Evolutionary conservation across 2,888 invertebrate species (phyloP).

Genomic region (Tipula lateralis): DNA sequence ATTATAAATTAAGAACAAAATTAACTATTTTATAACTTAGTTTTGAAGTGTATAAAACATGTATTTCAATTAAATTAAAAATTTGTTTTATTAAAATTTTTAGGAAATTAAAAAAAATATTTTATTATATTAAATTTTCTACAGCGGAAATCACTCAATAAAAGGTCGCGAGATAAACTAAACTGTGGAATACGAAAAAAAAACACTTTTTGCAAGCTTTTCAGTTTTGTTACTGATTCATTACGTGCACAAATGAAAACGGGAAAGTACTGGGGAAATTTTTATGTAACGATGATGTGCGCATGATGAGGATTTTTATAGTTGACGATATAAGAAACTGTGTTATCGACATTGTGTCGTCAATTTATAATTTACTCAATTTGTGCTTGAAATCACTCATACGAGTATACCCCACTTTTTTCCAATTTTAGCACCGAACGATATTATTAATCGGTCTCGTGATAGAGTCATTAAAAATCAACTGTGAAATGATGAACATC

Average conservation of each 20-base stretch:
- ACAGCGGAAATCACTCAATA: constrained; percentile 24
- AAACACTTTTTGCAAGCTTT: background rate
- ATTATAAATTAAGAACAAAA: no score
- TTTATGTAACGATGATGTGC: background rate
- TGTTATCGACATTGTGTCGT: background rate
- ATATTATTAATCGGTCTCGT: no score
- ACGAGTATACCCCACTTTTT: no score
- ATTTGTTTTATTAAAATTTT: background rate
- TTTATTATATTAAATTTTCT: background rate
- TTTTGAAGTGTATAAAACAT: background rate
- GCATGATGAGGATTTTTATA: background rate
- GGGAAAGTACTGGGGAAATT: background rate
- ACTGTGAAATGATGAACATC: background rate
- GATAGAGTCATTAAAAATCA: background rate
- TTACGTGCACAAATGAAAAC: background rate
- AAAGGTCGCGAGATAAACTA: constrained; percentile 19
- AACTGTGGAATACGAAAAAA: constrained; percentile 3
- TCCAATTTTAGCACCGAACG: no score
- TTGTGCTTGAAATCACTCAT: background rate
- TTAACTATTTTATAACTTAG: background rate
- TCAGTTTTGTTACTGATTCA: background rate
- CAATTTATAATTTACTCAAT: background rate
- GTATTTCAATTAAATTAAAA: background rate
- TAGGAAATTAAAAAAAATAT: background rate
- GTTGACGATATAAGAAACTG: background rate